Evolutionary conservation across 2,113 vertebrate species (phyloP).

Genomic region (Daboia siamensis): DNA sequence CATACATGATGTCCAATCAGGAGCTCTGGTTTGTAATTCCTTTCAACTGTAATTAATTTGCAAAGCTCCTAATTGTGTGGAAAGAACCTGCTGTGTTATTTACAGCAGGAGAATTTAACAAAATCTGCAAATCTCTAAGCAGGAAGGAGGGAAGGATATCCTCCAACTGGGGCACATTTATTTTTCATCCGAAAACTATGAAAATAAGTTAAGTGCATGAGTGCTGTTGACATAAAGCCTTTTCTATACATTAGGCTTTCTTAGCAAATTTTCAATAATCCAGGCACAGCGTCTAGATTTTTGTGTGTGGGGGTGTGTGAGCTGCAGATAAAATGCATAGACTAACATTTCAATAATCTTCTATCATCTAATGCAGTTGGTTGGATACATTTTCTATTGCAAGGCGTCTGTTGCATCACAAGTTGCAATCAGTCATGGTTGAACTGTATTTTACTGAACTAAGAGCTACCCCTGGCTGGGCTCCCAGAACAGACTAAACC

Average conservation of each 20-base stretch:
- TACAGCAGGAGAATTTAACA: neutral
- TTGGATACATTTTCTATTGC: neutral
- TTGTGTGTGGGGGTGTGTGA: neutral
- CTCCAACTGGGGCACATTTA: neutral
- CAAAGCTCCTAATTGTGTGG: neutral
- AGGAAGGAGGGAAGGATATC: neutral
- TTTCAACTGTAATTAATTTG: neutral
- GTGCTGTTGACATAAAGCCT: neutral
- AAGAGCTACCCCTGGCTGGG: neutral
- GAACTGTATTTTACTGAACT: neutral
- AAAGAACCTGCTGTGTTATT: neutral
- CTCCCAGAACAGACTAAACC: neutral
- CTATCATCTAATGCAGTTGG: no score
- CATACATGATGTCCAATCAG: neutral
- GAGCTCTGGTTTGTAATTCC: neutral
- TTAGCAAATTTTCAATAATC: neutral
- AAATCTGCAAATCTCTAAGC: neutral
- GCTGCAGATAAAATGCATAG: neutral
- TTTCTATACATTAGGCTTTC: neutral
- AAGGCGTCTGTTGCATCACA: neutral
- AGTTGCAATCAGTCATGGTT: neutral
- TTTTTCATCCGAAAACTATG: neutral
- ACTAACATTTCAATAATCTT: neutral
- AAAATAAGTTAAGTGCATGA: neutral
- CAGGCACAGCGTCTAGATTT: neutral